These are phyloP conservation scores for Ictalurus punctatus DNA, from an alignment of 2,113 vertebrate species.

Conservation along the genomic window DNA sequence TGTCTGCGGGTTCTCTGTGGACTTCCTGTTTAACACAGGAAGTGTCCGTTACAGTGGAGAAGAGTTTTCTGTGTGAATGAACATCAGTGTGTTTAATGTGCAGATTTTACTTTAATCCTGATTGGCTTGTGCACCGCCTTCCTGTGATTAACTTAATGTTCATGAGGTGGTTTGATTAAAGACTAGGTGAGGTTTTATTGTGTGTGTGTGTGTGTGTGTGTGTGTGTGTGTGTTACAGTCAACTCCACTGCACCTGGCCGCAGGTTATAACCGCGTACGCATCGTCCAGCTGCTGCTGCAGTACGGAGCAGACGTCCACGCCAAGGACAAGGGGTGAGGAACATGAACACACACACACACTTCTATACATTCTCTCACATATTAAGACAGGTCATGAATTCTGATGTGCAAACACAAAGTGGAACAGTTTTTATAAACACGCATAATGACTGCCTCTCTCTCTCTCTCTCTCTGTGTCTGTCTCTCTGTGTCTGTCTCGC, in stretches of 20 bases:
- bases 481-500: no score
- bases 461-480: no score
- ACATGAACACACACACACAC: neutral
- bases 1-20: neutral
- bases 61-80: neutral
- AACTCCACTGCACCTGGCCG: constrained; percentile 93
- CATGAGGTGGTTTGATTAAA: no score
- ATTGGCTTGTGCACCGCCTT: neutral
- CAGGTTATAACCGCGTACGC: constrained; percentile 95
- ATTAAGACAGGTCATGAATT: neutral
- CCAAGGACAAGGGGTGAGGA: constrained; percentile 94
- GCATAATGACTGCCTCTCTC: neutral
- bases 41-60: neutral
- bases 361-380: no score
- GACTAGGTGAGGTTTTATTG: neutral
- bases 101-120: neutral
- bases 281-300: constrained; percentile 97
- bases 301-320: constrained; percentile 95
- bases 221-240: constrained; percentile 77
- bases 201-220: constrained; percentile 17
- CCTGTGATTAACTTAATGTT: neutral
- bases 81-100: neutral
- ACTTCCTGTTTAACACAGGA: neutral
- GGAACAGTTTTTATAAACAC: neutral
- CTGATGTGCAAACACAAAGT: neutral